Evolutionary conservation across 1,140 invertebrate genomes (phyloP), one percentile per base, ranked within the genome.

Genomic region (Maconellicoccus hirsutus): DNA sequence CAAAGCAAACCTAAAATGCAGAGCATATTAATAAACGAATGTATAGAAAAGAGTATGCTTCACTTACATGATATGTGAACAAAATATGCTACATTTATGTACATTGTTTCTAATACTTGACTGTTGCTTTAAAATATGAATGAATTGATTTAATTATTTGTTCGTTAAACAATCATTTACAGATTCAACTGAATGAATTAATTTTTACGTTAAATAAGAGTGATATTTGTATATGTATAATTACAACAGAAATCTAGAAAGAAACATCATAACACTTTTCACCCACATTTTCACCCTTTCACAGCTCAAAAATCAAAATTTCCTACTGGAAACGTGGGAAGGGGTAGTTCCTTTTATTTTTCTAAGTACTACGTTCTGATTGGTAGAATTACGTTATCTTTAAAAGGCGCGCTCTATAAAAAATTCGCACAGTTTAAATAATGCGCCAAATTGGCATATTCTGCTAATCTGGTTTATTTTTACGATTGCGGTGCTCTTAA

Each of bases 1-100:
- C 42, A 52, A 52, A 52, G 2, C n/a, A 52, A 52, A 52, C 42
- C 42, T 52, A 16, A 4, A 52, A 52, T 3, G 42, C 42, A 16
- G 42, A 52, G 29, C 29, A 33, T 33, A 12, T 6, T 33, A 12
- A 8, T 3, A 52, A 52, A 52, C n/a, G 3, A 4, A 19, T 8
- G 42, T 52, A 52, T 8, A 8, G n/a, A 52, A 52, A 16, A 8
- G n/a, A 52, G 3, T 8, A 8, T 4, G n/a, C 6, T 16, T 6
- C 3, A 52, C 42, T 52, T 52, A 52, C 42, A 52, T 52, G 42
- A 52, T 52, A 52, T 52, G 42, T 52, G 16, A 6, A 16, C 16
- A 52, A 52, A 19, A 52, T 52, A 52, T 52, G 42, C 12, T 52
- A 52, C 42, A 52, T 52, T 52, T 52, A 52, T 52, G 42, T 52